Base-by-base conservation (phyloP, 2,113 vertebrate genomes). In the Ameiurus melas region DNA sequence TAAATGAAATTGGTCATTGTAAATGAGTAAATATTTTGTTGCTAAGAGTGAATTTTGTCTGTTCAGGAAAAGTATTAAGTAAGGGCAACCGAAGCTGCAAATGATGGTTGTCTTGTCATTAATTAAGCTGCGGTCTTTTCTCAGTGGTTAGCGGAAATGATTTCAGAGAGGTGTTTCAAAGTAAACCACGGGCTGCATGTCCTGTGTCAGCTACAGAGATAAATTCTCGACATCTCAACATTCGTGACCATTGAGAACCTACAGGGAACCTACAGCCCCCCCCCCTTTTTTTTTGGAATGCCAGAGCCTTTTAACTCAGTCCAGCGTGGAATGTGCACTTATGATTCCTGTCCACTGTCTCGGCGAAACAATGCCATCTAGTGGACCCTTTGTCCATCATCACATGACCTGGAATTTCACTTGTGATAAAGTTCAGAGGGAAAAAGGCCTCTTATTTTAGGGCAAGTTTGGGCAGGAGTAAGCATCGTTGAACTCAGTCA, bases 271-370 rank as follows among this genome's bases (percentile, higher is more conserved):
- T 64, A 75, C 39, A 71, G 5, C 84, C 39, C 39, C 39, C 39
- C 39, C 39, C 39, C 39, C 39, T 51, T 77, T 27, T 78, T 84
- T 87, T 89, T 75, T 79, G 58, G 55, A 87, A 87, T 87, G 86
- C 79, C 83, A 86, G 80, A 89, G 70, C 62, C 33, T 89, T 84
- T 86, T 82, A 83, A 71, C 82, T 87, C 85, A 64, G 82, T 75
- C 60, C 25, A 62, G 64, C 20, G 78, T 85, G 84, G 83, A 91
- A 88, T 90, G 87, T 66, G 30, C 51, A 13, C 36, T 58, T 53
- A 71, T 80, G 62, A 83, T 51, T 87, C 70, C 87, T 71, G 14
- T 19, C 27, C 36, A 53, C 64, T 85, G 71, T 51, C 53, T 66
- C 68, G 78, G 47, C 75, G 43, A 78, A 39, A 64, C 78, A 47